Conservation (phyloP, 2,888 invertebrate species). For the Tuta absoluta region DNA sequence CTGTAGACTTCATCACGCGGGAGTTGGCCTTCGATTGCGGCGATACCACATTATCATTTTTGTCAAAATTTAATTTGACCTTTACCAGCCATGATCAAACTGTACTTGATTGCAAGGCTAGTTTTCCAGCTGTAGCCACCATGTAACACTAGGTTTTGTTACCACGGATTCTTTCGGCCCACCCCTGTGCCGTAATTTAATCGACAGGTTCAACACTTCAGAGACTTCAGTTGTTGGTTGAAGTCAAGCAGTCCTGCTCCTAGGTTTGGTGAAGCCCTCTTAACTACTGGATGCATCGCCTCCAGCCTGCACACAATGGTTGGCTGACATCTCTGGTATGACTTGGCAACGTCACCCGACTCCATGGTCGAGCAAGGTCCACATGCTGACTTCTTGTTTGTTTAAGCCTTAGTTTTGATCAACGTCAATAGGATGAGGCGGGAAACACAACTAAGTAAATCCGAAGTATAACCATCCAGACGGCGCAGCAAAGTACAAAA, state of each 20-base stretch:
- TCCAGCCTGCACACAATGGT: not conserved
- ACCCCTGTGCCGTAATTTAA: conserved; percentile 21
- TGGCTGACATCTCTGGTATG: not conserved
- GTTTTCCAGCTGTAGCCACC: conserved; percentile 81
- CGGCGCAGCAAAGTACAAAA: conserved; percentile 19
- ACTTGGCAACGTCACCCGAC: conserved; percentile 14
- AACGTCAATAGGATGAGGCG: conserved; percentile 66
- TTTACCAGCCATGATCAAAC: conserved; percentile 70
- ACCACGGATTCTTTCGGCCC: conserved; percentile 28
- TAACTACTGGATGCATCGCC: not conserved
- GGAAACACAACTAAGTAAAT: conserved; percentile 44
- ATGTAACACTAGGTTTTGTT: conserved; percentile 68
- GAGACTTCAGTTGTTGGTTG: conserved; percentile 41
- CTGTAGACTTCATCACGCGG: conserved; percentile 91
- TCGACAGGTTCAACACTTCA: conserved; percentile 48
- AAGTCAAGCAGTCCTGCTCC: conserved; percentile 43
- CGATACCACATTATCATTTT: conserved; percentile 13
- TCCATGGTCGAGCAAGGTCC: conserved; percentile 33
- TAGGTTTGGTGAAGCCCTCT: conserved; percentile 34
- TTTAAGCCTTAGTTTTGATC: conserved; percentile 64
- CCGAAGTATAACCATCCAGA: conserved; percentile 36
- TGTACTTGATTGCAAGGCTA: conserved; percentile 92
- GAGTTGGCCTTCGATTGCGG: conserved; percentile 91
- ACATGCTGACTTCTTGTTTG: conserved; percentile 46
- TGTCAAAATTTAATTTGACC: conserved; percentile 21